Percentiles rank a stretch among this genome's conserved stretches.
These are phyloP conservation scores for Euclidia mi DNA, from an alignment of 2,888 invertebrate species.

Conservation along the genomic window DNA sequence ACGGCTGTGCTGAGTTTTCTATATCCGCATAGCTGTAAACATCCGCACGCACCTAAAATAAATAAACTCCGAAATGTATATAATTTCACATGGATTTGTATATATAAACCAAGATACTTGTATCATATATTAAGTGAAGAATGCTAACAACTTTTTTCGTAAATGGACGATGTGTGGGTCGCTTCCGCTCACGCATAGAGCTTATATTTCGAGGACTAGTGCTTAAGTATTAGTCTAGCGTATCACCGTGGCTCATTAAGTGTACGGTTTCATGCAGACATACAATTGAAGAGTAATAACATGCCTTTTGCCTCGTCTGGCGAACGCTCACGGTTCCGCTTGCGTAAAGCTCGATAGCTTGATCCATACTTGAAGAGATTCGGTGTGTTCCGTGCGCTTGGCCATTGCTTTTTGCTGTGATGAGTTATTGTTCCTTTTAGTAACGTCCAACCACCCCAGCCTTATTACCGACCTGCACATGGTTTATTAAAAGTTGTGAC, in stretches of 20 bases:
- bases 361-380: neutral
- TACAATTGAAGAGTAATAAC: constrained; percentile 23
- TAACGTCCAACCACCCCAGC: too few relatives aligned
- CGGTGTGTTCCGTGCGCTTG: too few relatives aligned
- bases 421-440: too few relatives aligned
- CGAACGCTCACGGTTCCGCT: constrained; percentile 10
- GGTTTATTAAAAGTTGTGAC: too few relatives aligned
- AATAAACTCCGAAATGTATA: constrained; percentile 1
- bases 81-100: constrained; percentile 3
- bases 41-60: constrained; percentile 12
- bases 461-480: too few relatives aligned
- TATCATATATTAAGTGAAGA: neutral
- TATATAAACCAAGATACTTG: neutral
- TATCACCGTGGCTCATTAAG: constrained; percentile 18
- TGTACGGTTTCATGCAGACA: constrained; percentile 17
- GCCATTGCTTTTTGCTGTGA: too few relatives aligned
- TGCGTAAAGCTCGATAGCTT: neutral
- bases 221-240: constrained; percentile 17
- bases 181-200: constrained; percentile 5
- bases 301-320: constrained; percentile 6
- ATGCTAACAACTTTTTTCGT: neutral
- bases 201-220: constrained; percentile 17
- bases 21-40: constrained; percentile 7
- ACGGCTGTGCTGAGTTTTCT: constrained; percentile 23
- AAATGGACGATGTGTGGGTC: neutral